phyloP scores from a whole-genome alignment of 2,888 invertebrate genomes.

The Pyrgus malvae region DNA sequence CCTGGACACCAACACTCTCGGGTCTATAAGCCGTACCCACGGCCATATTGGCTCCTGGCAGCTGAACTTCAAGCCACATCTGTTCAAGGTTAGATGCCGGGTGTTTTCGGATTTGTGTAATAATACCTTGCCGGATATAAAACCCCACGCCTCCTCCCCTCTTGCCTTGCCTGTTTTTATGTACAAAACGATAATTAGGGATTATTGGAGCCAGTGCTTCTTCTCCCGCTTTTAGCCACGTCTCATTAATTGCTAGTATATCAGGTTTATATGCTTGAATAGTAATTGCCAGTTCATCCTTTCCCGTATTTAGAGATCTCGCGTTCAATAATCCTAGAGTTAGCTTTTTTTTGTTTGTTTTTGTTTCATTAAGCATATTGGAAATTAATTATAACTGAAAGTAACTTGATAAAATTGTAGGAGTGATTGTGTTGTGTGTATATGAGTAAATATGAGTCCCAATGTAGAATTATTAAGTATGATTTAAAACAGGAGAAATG shows the following conservation, averaged over 20 bases:
- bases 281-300: neutral
- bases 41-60: neutral
- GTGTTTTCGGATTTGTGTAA: neutral
- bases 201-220: neutral
- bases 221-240: neutral
- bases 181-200: neutral
- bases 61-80: neutral
- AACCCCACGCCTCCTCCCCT: neutral
- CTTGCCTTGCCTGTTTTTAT: neutral
- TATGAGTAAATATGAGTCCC: too few species aligned
- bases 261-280: neutral
- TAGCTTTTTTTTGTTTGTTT: neutral
- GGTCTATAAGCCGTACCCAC: neutral
- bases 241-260: slow-evolving; percentile 13
- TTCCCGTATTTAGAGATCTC: neutral
- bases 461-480: too few species aligned
- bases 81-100: neutral
- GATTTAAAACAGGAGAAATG: too few species aligned
- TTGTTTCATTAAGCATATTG: too few species aligned
- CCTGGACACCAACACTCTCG: neutral
- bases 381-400: too few species aligned
- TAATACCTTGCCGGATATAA: neutral
- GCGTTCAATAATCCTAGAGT: slow-evolving; percentile 1
- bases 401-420: neutral
- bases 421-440: neutral